Base-by-base conservation (phyloP, 92 coral and sea anemone genomes). In the Porites lobata region DNA sequence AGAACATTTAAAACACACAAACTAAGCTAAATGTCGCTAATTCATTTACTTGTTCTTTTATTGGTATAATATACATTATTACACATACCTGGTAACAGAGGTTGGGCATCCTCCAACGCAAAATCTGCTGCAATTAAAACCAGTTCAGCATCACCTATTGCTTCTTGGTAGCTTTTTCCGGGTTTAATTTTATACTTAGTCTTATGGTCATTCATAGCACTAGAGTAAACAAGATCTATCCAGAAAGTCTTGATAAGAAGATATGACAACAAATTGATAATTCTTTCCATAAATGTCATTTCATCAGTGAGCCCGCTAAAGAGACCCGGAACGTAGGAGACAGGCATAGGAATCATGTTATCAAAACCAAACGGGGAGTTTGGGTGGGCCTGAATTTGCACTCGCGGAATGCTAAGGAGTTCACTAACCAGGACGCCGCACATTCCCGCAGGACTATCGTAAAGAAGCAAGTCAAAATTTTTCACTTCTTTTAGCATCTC, bases 201-300 rank as follows among this genome's bases (percentile, higher is more conserved):
- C 51, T 84, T 74, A 19, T 72, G 65, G 2, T 0, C 72, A 57
- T 84, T 68, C 32, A 84, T 38, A n/a, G 38, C 22, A 11, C 43
- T 17, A 3, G 11, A 2, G 65, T 2, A 24, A 14, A 12, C 19
- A 17, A 58, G 63, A 58, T 58, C 63, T 9, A 58, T 38, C 47
- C 47, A 11, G 63, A 17, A 11, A 11, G 18, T 11, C 18, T 58
- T 54, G 8, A 5, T 9, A 32, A 18, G n/a, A 61, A 79, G 24
- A 52, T 58, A 79, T 11, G 38, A 47, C 9, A 47, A 72, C 11
- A 79, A 72, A 70, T 93, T 93, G n/a, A 77, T 78, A 1, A 79
- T 70, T 43, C 96, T 80, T 68, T 90, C 86, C 26, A 92, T 6
- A 57, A 93, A 93, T 50, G 53, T 83, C 93, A 93, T 93, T 29